Conservation (phyloP, 2,888 invertebrate genomes). For the Strigamia crassipes region DNA sequence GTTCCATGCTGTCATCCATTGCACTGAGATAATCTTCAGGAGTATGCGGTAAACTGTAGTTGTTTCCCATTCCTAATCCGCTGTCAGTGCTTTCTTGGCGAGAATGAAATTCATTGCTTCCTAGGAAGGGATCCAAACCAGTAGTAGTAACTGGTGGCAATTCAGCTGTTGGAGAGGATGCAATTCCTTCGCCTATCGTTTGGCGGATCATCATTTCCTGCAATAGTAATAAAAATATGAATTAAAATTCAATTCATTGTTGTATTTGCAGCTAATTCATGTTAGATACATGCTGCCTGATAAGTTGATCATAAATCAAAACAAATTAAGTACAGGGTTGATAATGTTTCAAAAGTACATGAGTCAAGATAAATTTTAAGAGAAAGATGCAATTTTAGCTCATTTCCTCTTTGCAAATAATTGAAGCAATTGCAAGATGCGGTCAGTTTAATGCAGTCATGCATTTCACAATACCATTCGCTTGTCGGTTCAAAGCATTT, state of each 20-base stretch:
- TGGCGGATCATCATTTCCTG: conserved; percentile 76
- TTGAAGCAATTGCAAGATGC: not conserved
- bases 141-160: conserved; percentile 51
- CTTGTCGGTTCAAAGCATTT: conserved; percentile 10
- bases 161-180: conserved; percentile 50
- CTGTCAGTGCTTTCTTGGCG: conserved; percentile 94
- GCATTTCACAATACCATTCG: not conserved
- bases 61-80: conserved; percentile 77
- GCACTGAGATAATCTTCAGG: conserved; percentile 89
- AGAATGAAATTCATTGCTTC: conserved; percentile 74
- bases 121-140: conserved; percentile 57
- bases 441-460: not conserved
- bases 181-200: conserved; percentile 52
- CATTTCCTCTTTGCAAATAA: not conserved
- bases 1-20: conserved; percentile 90
- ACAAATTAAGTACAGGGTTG: too few species aligned
- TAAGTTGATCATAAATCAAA: too few species aligned
- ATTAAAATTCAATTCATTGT: too few species aligned
- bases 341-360: too few species aligned
- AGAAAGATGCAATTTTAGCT: not conserved
- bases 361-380: not conserved
- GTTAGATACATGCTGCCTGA: too few species aligned
- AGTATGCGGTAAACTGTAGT: conserved; percentile 87
- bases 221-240: conserved; percentile 52
- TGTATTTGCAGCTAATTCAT: too few species aligned